Percentiles rank a stretch among this genome's conserved stretches.
Evolutionary conservation across 2,797 vertebrate genomes (phyloP).

Genomic region (Alca torda): DNA sequence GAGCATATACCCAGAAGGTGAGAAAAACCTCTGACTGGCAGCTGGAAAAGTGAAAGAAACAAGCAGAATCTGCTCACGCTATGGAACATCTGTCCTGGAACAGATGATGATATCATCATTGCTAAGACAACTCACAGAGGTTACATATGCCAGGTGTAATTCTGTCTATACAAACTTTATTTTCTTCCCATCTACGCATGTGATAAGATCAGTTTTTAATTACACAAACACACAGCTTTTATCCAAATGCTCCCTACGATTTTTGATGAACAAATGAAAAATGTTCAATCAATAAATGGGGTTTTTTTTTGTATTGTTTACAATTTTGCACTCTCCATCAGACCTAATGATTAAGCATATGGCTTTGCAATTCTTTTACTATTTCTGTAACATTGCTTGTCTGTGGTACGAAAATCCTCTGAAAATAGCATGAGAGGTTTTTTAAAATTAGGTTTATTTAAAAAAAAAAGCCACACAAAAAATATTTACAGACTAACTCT

Average conservation of each 20-base stretch:
- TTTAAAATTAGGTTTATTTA: background rate
- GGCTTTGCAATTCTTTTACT: background rate
- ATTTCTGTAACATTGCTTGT: background rate
- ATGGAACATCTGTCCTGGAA: background rate
- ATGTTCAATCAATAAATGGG: background rate
- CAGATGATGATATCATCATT: fast-evolving
- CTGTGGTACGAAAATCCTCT: background rate
- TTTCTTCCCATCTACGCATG: background rate
- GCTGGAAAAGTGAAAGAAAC: background rate
- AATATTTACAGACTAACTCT: background rate
- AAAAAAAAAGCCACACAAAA: background rate
- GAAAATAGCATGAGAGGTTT: background rate
- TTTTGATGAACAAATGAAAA: background rate
- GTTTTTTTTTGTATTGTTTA: background rate
- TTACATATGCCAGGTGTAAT: background rate
- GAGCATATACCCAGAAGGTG: background rate
- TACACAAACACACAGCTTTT: background rate
- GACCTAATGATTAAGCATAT: background rate
- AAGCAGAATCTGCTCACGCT: background rate
- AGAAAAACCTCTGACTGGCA: background rate
- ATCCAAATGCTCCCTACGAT: background rate
- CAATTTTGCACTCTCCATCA: background rate
- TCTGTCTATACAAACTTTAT: background rate
- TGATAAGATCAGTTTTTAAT: background rate
- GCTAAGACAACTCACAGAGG: background rate